phyloP scores from a whole-genome alignment of 2,888 invertebrate genomes.

The Amblyteles armatorius region DNA sequence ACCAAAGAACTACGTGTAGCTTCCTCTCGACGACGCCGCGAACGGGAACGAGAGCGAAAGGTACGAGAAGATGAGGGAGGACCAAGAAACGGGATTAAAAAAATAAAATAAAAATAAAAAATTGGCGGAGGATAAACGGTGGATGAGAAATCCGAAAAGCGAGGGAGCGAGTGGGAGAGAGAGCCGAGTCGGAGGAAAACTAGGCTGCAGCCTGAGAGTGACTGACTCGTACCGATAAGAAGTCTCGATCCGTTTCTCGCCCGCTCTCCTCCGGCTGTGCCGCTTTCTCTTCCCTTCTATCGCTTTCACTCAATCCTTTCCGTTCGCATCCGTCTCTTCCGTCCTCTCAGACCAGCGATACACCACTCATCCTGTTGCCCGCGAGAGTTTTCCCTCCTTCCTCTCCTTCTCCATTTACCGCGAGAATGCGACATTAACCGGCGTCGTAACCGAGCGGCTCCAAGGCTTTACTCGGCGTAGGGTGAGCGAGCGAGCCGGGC shows the following conservation, averaged over 20 bases:
- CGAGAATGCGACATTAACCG: constrained; percentile 78
- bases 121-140: constrained; percentile 70
- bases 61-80: constrained; percentile 45
- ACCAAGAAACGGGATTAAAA: constrained; percentile 51
- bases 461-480: constrained; percentile 26
- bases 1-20: constrained; percentile 27
- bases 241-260: constrained; percentile 77
- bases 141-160: constrained; percentile 72
- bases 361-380: constrained; percentile 48
- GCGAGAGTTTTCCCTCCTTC: constrained; percentile 27
- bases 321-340: constrained; percentile 24
- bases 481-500: constrained; percentile 40
- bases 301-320: constrained; percentile 47
- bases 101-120: constrained; percentile 57
- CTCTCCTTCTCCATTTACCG: constrained; percentile 72
- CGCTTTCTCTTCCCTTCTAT: constrained; percentile 62
- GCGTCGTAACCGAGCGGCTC: constrained; percentile 61
- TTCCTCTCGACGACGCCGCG: constrained; percentile 61
- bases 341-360: constrained; percentile 30
- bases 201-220: constrained; percentile 53
- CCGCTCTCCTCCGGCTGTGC: constrained; percentile 42
- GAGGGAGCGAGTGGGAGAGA: constrained; percentile 59
- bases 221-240: constrained; percentile 80
- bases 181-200: constrained; percentile 35
- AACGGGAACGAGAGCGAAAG: constrained; percentile 56